Conservation (phyloP, 2,888 invertebrate genomes). For the Phoronis australis region DNA sequence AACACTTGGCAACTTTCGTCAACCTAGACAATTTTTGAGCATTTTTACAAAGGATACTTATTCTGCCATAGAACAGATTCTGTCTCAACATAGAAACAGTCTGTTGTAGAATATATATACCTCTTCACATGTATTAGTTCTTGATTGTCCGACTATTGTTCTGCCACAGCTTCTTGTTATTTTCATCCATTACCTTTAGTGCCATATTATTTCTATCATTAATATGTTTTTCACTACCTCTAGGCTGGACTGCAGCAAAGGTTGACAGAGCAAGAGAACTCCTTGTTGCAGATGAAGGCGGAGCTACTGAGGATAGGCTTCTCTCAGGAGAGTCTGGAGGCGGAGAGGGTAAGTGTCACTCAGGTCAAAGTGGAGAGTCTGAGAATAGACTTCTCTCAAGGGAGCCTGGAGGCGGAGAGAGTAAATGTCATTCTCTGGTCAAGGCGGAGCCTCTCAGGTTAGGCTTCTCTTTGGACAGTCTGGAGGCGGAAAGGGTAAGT, state of each 20-base stretch:
- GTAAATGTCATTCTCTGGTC: constrained; percentile 25
- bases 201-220: not conserved
- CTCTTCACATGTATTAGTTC: too few relatives aligned
- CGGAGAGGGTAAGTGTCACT: constrained; percentile 30
- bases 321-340: constrained; percentile 34
- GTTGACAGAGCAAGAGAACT: constrained; percentile 37
- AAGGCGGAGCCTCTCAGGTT: constrained; percentile 35
- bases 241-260: constrained; percentile 44
- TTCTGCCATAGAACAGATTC: too few relatives aligned
- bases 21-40: too few relatives aligned
- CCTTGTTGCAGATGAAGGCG: constrained; percentile 34
- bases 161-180: not conserved
- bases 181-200: not conserved
- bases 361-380: constrained; percentile 36
- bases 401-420: constrained; percentile 36
- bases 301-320: constrained; percentile 37
- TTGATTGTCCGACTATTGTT: too few relatives aligned
- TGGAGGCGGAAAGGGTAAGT: constrained; percentile 37
- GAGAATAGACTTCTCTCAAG: constrained; percentile 34
- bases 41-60: too few relatives aligned
- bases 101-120: too few relatives aligned
- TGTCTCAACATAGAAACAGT: too few relatives aligned
- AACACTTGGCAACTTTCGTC: too few relatives aligned
- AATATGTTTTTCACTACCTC: too few relatives aligned
- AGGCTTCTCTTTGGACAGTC: constrained; percentile 37